Conservation (phyloP, 2,113 vertebrate genomes). For the Arothron firmamentum region DNA sequence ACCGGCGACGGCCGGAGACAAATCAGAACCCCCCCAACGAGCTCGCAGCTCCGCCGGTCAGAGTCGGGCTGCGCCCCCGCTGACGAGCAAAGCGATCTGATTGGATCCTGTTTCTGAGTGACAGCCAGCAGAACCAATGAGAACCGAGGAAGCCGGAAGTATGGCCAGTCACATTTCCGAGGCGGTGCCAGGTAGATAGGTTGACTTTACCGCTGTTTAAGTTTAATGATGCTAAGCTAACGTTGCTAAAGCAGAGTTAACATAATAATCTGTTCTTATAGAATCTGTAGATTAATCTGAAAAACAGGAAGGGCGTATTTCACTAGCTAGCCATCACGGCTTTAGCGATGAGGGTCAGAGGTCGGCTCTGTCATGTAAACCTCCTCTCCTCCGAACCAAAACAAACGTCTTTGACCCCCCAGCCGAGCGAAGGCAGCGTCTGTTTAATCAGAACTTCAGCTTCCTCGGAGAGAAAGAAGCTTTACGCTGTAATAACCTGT, state of each 20-base stretch:
- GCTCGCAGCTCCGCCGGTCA: not conserved
- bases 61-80: not conserved
- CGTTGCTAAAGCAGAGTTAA: no score
- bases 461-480: constrained; percentile 39
- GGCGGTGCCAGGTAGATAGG: not conserved
- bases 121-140: constrained; percentile 49
- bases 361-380: not conserved
- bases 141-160: accelerated
- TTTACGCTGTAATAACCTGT: constrained; percentile 26
- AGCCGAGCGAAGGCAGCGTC: not conserved
- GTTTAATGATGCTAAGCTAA: no score
- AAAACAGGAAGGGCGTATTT: no score
- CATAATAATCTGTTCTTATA: no score
- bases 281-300: no score
- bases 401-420: no score
- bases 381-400: no score
- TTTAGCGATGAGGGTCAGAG: not conserved
- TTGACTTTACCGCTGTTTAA: not conserved
- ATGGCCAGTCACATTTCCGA: constrained; percentile 38
- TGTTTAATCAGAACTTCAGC: not conserved
- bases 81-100: not conserved
- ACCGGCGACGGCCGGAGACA: not conserved
- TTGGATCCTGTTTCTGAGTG: no score
- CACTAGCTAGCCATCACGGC: no score
- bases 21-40: constrained; percentile 3